A percentile compares a stretch with the other conserved stretches of the same genome.
These are phyloP conservation scores for Catostylus mosaicus DNA, from an alignment of 30 jellyfish, hydroid and myxozoan species.

Conservation along the genomic window DNA sequence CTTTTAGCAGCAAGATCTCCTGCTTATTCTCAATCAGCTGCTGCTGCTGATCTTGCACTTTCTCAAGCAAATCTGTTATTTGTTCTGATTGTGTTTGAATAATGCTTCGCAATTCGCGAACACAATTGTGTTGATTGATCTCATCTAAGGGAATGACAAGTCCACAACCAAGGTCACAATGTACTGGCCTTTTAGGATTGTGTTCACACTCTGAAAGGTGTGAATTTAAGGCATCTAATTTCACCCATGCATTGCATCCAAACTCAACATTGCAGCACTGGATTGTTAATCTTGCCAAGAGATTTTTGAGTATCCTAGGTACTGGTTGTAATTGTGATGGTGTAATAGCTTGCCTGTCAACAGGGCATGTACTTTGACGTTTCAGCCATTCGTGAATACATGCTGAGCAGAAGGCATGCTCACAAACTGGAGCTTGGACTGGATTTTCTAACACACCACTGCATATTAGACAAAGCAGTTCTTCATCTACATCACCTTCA, in stretches of 20 bases:
- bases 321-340: slow-evolving; percentile 85
- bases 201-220: slow-evolving; percentile 92
- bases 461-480: slow-evolving; percentile 91
- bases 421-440: slow-evolving; percentile 98
- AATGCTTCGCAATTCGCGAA: slow-evolving; percentile 82
- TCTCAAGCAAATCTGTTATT: slow-evolving; percentile 79
- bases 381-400: slow-evolving; percentile 96
- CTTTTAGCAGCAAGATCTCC: slow-evolving; percentile 81
- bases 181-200: slow-evolving; percentile 97
- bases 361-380: slow-evolving; percentile 96
- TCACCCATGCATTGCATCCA: slow-evolving; percentile 91
- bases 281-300: slow-evolving; percentile 85
- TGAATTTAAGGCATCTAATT: slow-evolving; percentile 81
- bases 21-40: slow-evolving; percentile 86
- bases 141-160: slow-evolving; percentile 90
- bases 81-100: slow-evolving; percentile 92
- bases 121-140: slow-evolving; percentile 92
- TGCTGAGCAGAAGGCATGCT: slow-evolving; percentile 96
- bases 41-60: slow-evolving; percentile 86
- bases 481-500: slow-evolving; percentile 98
- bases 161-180: slow-evolving; percentile 96
- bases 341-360: slow-evolving; percentile 90
- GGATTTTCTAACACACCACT: slow-evolving; percentile 98
- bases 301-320: slow-evolving; percentile 95
- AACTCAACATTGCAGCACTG: slow-evolving; percentile 85